Conservation (phyloP, 92 coral and sea anemone species). For the Porites cylindrica region DNA sequence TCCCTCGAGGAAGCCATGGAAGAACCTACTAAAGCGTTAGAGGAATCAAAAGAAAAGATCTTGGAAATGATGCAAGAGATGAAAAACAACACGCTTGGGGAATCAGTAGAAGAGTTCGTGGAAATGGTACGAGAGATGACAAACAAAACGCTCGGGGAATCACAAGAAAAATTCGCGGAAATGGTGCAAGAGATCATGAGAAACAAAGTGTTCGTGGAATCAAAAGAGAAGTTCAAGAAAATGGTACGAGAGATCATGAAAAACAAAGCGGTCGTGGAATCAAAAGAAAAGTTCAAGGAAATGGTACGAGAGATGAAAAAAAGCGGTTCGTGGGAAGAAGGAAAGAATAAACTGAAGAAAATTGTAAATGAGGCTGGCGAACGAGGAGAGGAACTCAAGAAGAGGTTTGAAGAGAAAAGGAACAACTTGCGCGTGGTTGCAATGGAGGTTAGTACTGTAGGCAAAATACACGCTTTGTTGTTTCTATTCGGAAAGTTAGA, state of each 20-base stretch:
- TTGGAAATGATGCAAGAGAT: not conserved
- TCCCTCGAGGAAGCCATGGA: not conserved
- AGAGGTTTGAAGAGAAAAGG: not conserved
- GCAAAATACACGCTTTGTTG: not conserved
- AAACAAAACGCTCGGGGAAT: not conserved
- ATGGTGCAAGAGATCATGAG: not conserved
- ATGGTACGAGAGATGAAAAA: not conserved
- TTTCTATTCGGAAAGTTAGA: too few relatives aligned
- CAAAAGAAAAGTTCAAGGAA: slow-evolving; percentile 25
- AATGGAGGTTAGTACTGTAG: not conserved
- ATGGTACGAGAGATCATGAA: not conserved
- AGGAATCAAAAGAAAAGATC: not conserved
- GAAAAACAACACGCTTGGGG: not conserved
- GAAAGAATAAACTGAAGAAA: slow-evolving; percentile 4
- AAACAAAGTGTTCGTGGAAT: not conserved
- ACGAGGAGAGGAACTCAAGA: not conserved
- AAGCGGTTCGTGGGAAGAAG: not conserved
- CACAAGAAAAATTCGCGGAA: not conserved
- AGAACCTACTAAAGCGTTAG: not conserved
- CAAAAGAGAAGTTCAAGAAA: not conserved
- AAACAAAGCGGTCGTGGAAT: not conserved
- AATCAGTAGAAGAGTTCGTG: not conserved
- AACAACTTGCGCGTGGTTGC: not conserved
- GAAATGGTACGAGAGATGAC: not conserved
- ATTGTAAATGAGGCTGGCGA: not conserved